phyloP scores from a whole-genome alignment of 2,113 vertebrate species.

The Garra rufa region DNA sequence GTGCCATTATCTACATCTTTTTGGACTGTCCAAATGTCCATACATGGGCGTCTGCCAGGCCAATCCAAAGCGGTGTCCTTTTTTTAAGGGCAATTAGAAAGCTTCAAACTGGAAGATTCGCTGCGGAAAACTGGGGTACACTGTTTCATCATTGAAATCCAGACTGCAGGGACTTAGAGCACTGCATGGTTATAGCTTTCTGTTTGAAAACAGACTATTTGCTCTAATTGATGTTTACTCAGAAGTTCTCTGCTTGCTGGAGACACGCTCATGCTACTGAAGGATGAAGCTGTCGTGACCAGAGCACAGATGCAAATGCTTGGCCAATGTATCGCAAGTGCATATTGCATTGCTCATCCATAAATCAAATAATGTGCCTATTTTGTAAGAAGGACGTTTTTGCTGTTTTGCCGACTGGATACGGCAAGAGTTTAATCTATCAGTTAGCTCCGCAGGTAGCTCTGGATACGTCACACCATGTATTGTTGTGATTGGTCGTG shows the following conservation, averaged over 20 bases:
- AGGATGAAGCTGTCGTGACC: background rate
- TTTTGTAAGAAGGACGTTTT: too few relatives aligned
- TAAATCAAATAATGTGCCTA: background rate
- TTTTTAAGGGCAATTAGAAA: background rate
- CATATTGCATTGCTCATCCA: background rate
- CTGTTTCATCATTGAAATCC: background rate
- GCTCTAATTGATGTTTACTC: constrained; percentile 13
- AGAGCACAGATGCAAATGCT: background rate
- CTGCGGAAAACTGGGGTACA: constrained; percentile 20
- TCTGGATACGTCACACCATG: too few relatives aligned
- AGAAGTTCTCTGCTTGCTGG: background rate
- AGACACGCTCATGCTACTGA: background rate
- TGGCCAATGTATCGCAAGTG: background rate
- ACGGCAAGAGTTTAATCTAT: too few relatives aligned
- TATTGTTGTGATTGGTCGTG: too few relatives aligned
- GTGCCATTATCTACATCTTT: background rate
- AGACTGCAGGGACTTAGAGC: background rate
- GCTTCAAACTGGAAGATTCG: background rate
- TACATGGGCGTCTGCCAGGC: constrained; percentile 10
- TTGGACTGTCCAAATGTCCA: constrained; percentile 34
- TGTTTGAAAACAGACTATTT: constrained; percentile 5
- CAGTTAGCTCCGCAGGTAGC: too few relatives aligned
- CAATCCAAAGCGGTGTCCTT: background rate
- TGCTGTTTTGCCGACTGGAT: too few relatives aligned
- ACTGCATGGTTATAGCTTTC: background rate